Percentiles rank a stretch among this genome's conserved stretches.
phyloP scores from a whole-genome alignment of 1,140 invertebrate species.

The Diprion similis region DNA sequence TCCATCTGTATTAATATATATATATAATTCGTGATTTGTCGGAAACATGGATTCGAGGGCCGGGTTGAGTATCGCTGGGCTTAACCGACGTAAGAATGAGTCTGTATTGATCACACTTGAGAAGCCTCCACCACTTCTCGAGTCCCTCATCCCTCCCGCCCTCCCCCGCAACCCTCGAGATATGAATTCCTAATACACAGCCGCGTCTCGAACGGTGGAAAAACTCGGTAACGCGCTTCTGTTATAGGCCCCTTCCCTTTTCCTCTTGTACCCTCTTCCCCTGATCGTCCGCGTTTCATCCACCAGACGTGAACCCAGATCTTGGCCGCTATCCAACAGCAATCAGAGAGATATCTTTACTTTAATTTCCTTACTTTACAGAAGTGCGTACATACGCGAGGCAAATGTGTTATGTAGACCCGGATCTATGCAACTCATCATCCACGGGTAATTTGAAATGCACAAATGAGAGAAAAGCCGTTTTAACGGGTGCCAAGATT shows the following conservation, averaged over 20 bases:
- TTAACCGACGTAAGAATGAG: neutral
- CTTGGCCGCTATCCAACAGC: neutral
- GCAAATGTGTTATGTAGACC: too few species aligned
- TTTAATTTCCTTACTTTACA: neutral
- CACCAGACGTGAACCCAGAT: too few species aligned
- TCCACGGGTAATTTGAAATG: too few species aligned
- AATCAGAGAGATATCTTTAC: neutral
- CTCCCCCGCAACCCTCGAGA: constrained; percentile 29
- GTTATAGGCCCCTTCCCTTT: neutral
- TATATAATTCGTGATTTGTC: neutral
- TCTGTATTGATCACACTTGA: neutral
- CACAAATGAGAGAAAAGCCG: too few species aligned
- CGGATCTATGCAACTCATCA: too few species aligned
- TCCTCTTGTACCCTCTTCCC: too few species aligned
- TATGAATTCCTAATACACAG: constrained; percentile 54
- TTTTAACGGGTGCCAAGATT: too few species aligned
- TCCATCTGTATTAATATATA: too few species aligned
- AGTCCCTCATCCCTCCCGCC: constrained; percentile 17
- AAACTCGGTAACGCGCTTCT: neutral
- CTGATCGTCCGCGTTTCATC: too few species aligned
- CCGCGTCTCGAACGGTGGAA: neutral
- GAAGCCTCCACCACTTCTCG: constrained; percentile 26
- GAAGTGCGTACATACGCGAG: neutral
- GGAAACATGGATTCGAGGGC: neutral
- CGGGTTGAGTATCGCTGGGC: neutral